Base-by-base conservation (phyloP, 2,797 vertebrate species). In the Phataginus tetradactyla region DNA sequence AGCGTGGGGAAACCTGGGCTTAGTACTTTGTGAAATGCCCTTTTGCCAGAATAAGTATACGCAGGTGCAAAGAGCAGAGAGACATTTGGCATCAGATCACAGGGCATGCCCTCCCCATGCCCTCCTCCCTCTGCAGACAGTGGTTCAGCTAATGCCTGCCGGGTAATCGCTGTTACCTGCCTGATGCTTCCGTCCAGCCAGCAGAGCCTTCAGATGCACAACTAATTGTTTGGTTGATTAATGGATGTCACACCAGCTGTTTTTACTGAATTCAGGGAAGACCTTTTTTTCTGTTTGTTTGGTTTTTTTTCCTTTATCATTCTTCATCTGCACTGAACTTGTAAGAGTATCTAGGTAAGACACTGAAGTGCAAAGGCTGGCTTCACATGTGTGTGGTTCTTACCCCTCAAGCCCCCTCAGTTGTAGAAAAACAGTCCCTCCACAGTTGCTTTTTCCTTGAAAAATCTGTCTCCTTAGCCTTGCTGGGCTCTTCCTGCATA, bases 311-410 rank as follows among this genome's bases (percentile, higher is more conserved):
- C 87, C 71, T 97, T 97, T 95, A 96, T 85, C 80, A 64, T 96
- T 96, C 90, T 81, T 98, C 95, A 92, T 97, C 85, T 96, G 95
- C 53, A 25, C 96, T 97, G 97, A 96, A 98, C 97, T 95, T 96
- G 85, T 96, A 97, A 94, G 75, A 72, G 18, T 90, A 78, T 93
- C 72, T 89, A 87, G 89, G 95, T 96, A 90, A 98, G 97, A 97
- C 39, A 42, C 55, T 64, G 61, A 95, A 96, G 49, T 93, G 59
- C 90, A 96, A 91, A 98, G 96, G 88, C 97, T 95, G 92, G 88
- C 95, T 97, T 97, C 95, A 93, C 72, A 53, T 42, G 69, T 74
- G 86, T 84, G 61, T 21, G 21, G 20, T 92, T 86, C 64, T 95
- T 96, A 39, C 86, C 74, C 68, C 86, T 68, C 37, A 1, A 93